Evolutionary conservation across 2,888 invertebrate species (phyloP).

Genomic region (Synergus laeviventris): DNA sequence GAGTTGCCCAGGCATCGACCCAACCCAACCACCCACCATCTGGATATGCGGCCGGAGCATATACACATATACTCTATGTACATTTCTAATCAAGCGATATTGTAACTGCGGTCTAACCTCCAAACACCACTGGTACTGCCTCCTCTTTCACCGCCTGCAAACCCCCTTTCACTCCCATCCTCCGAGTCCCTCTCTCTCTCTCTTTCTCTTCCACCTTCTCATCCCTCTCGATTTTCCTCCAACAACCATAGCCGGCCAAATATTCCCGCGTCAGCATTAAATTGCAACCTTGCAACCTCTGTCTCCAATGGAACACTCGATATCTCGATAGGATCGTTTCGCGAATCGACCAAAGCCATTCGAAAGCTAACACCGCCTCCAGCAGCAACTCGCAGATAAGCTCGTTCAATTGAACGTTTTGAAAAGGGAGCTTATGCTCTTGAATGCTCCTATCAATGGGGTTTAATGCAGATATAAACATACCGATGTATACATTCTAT

Average conservation of each 20-base stretch:
- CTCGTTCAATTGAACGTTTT: slow-evolving; percentile 37
- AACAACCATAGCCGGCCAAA: slow-evolving; percentile 57
- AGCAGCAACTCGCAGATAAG: slow-evolving; percentile 34
- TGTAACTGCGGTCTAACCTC: slow-evolving; percentile 77
- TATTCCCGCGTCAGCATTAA: slow-evolving; percentile 67
- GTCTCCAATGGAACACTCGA: slow-evolving; percentile 31
- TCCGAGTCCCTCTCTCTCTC: not conserved
- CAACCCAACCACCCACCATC: slow-evolving; percentile 68
- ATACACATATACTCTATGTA: slow-evolving; percentile 73
- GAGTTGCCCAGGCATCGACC: slow-evolving; percentile 74
- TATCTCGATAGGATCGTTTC: slow-evolving; percentile 39
- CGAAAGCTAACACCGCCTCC: slow-evolving; percentile 33
- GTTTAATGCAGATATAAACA: slow-evolving; percentile 1
- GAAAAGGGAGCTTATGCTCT: slow-evolving; percentile 37
- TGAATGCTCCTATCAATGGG: slow-evolving; percentile 34
- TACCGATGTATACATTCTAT: not conserved
- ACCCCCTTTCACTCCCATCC: slow-evolving; percentile 47
- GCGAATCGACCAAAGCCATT: slow-evolving; percentile 31
- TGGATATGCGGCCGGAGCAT: slow-evolving; percentile 71
- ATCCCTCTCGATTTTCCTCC: slow-evolving; percentile 24
- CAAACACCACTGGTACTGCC: slow-evolving; percentile 73
- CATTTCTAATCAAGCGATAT: slow-evolving; percentile 77
- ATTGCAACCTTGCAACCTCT: slow-evolving; percentile 61
- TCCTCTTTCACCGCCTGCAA: slow-evolving; percentile 56
- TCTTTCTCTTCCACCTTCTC: slow-evolving; percentile 22